These are phyloP conservation scores for Leucopsar rothschildi DNA, from an alignment of 2,113 vertebrate genomes.

Conservation along the genomic window DNA sequence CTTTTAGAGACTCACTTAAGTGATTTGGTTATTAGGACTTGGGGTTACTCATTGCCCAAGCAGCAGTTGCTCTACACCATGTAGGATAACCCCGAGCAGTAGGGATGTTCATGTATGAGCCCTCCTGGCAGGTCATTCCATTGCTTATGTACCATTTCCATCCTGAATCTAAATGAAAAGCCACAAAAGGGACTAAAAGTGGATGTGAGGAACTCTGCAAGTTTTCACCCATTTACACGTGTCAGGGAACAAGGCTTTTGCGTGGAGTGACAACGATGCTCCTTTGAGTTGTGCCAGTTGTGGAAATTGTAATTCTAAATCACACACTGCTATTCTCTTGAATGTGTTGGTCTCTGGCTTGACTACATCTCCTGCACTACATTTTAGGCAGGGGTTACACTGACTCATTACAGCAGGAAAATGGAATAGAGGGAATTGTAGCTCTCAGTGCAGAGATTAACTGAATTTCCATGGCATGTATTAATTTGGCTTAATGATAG, in stretches of 20 bases:
- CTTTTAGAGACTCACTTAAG: neutral
- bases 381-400: neutral
- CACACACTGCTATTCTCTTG: accelerated
- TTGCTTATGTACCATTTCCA: neutral
- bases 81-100: neutral
- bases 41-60: neutral
- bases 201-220: neutral
- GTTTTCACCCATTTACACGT: neutral
- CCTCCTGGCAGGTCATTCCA: neutral
- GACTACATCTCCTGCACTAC: neutral
- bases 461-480: neutral
- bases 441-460: neutral
- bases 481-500: neutral
- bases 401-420: neutral
- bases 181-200: neutral
- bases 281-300: neutral
- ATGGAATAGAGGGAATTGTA: neutral
- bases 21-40: neutral
- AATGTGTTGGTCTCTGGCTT: neutral
- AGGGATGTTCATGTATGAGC: neutral
- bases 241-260: neutral
- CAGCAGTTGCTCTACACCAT: neutral
- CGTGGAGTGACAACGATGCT: neutral
- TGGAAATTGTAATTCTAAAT: neutral
- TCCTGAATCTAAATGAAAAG: neutral